Conservation (phyloP, 1,140 invertebrate species). For the Drosophila subpulchrella region DNA sequence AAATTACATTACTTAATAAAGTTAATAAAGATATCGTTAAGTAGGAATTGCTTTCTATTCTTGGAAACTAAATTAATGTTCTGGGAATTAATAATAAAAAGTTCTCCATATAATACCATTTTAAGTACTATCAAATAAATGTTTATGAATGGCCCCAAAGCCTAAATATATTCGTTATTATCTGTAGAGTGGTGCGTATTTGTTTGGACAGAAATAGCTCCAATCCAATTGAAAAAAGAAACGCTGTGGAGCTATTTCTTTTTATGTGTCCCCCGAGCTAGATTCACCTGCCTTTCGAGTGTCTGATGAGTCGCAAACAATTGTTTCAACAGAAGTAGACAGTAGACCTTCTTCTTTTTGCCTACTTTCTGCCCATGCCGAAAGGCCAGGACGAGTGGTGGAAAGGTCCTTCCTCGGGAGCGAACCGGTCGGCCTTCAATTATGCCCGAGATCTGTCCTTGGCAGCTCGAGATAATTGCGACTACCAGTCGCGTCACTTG, state of each 20-base stretch:
- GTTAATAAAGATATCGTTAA: not conserved
- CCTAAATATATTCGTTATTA: not conserved
- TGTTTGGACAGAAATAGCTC: conserved; percentile 12
- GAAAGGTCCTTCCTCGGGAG: not conserved
- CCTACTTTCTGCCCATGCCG: conserved; percentile 17
- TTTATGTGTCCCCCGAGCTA: conserved; percentile 57
- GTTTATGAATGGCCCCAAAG: not conserved
- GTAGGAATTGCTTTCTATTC: too few species aligned
- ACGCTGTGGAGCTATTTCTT: conserved; percentile 23
- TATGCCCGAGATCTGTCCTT: conserved; percentile 32
- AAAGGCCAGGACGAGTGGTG: conserved; percentile 31
- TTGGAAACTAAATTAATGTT: too few species aligned
- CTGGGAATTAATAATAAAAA: too few species aligned
- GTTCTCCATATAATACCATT: too few species aligned
- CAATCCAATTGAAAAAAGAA: conserved; percentile 45
- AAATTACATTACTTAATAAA: not conserved
- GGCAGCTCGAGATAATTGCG: conserved; percentile 71
- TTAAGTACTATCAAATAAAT: not conserved
- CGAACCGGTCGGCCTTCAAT: conserved; percentile 20
- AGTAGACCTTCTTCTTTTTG: conserved; percentile 49
- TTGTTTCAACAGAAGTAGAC: conserved; percentile 50
- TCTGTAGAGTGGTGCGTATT: not conserved
- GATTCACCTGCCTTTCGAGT: conserved; percentile 47
- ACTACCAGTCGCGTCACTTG: conserved; percentile 34
- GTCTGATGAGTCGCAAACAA: conserved; percentile 40